Conservation (phyloP, 2,797 vertebrate genomes). For the Gadopsis bispinosus region DNA sequence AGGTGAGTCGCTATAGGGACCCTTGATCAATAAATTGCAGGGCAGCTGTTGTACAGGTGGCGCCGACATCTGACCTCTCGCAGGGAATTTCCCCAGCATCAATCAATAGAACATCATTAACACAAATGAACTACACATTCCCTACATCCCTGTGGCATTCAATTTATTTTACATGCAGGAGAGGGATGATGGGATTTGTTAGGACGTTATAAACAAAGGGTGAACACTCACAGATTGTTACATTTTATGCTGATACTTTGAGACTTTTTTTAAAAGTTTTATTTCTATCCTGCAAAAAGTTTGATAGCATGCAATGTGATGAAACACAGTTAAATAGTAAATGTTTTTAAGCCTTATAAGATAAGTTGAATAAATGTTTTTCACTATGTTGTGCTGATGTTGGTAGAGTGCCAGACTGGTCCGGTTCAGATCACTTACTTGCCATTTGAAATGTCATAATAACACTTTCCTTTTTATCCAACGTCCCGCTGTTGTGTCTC, state of each 20-base stretch:
- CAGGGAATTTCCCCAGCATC: background rate
- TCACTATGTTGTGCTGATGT: background rate
- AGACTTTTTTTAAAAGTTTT: too few species aligned
- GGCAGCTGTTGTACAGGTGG: background rate
- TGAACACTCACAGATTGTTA: background rate
- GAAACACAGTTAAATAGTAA: background rate
- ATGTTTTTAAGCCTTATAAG: background rate
- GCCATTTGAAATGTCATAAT: background rate
- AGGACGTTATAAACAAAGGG: background rate
- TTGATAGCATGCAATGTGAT: background rate
- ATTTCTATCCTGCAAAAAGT: too few species aligned
- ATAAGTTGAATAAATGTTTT: background rate
- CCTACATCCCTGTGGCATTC: background rate
- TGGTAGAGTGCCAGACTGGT: background rate
- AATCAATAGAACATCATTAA: background rate
- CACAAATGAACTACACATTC: background rate
- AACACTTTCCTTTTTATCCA: conserved; percentile 2
- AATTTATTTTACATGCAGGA: background rate
- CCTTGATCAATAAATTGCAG: background rate
- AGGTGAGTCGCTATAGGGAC: background rate
- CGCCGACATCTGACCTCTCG: background rate
- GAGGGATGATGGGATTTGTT: background rate
- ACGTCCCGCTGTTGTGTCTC: background rate
- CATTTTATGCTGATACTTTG: background rate
- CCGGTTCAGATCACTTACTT: background rate